phyloP scores from a whole-genome alignment of 2,888 invertebrate species.

The Schrankia costaestrigalis region DNA sequence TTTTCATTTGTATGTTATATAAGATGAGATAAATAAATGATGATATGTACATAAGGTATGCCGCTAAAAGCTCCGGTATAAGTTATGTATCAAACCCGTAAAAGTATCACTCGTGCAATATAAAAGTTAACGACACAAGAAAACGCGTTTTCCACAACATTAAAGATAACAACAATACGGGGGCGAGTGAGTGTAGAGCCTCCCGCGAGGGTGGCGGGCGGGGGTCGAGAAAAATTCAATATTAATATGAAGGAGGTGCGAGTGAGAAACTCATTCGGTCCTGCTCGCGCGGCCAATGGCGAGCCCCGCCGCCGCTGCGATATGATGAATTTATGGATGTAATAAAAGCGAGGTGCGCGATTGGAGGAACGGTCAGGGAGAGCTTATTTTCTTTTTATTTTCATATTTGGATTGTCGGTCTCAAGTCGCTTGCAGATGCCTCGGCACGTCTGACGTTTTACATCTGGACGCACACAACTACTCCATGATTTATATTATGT shows the following conservation, averaged over 20 bases:
- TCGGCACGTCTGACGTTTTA: constrained; percentile 54
- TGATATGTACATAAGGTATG: constrained; percentile 10
- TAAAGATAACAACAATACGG: constrained; percentile 82
- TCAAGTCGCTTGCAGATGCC: constrained; percentile 56
- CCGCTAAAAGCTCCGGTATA: constrained; percentile 45
- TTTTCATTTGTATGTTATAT: no score
- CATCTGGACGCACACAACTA: constrained; percentile 39
- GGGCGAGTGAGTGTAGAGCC: constrained; percentile 79
- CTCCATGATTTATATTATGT: constrained; percentile 29
- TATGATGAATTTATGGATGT: constrained; percentile 92
- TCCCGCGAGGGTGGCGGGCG: constrained; percentile 76
- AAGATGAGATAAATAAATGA: no score
- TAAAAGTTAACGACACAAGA: constrained; percentile 82
- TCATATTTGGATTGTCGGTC: constrained; percentile 76
- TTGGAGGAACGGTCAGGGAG: constrained; percentile 81
- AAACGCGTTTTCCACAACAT: constrained; percentile 82
- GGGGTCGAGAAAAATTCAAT: constrained; percentile 88
- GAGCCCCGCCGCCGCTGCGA: constrained; percentile 77
- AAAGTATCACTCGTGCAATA: constrained; percentile 81
- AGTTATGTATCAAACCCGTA: constrained; percentile 77
- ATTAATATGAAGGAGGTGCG: constrained; percentile 88
- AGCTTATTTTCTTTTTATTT: constrained; percentile 81
- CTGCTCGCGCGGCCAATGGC: constrained; percentile 80
- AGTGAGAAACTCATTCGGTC: constrained; percentile 77
- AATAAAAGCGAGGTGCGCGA: constrained; percentile 85